A percentile compares a stretch with the other conserved stretches of the same genome.
Evolutionary conservation across 2,797 vertebrate genomes (phyloP).

Genomic region (Sarcophilus harrisii): DNA sequence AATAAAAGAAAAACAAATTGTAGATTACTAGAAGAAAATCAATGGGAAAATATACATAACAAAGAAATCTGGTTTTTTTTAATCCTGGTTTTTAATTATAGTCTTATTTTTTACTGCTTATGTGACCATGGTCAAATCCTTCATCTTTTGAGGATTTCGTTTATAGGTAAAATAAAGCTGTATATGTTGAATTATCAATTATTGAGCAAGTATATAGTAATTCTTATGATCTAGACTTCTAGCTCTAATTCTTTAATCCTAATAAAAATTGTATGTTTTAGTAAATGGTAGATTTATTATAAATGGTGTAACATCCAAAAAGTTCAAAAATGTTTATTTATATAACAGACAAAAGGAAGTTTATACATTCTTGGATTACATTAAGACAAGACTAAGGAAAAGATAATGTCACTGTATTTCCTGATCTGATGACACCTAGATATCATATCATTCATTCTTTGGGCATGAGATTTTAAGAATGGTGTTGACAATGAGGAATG

Average conservation of each 20-base stretch:
- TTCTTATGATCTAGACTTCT: neutral
- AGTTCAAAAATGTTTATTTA: neutral
- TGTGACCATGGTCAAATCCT: neutral
- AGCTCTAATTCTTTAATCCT: neutral
- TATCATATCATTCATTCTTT: neutral
- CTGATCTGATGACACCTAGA: neutral
- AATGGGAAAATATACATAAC: neutral
- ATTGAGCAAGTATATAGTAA: neutral
- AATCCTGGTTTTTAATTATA: neutral
- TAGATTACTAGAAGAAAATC: neutral
- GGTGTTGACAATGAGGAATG: neutral
- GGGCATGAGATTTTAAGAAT: neutral
- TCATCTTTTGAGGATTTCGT: neutral
- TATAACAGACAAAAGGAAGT: neutral
- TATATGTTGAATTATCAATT: neutral
- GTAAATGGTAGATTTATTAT: neutral
- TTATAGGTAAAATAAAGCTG: neutral
- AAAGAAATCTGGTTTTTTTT: neutral
- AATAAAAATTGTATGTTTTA: neutral
- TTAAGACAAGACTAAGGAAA: neutral
- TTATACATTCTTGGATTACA: neutral
- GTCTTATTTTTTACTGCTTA: neutral
- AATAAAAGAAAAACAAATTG: neutral
- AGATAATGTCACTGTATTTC: neutral
- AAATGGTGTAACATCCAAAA: neutral